Evolutionary conservation across 2,113 vertebrate genomes (phyloP), one percentile per base, ranked within the genome.

Genomic region (Oplegnathus fasciatus): DNA sequence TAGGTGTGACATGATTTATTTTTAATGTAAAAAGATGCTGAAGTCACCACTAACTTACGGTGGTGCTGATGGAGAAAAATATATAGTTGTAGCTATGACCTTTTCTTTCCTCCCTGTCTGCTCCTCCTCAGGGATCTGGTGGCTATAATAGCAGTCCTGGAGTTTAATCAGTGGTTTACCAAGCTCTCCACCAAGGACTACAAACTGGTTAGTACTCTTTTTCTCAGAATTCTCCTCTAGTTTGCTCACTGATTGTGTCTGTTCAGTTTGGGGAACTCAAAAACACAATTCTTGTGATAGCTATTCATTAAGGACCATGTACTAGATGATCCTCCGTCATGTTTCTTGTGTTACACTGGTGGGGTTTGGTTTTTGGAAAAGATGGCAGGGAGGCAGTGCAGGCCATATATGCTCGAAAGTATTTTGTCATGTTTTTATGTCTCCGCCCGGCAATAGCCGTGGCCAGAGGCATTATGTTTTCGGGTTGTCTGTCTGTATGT

Each of bases 111-210:
- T 81, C 20, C 40, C 13, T 87, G 70, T 82, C 46, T 92, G 71
- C 83, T 82, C 82, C 86, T 94, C 93, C 79, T 94, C 94, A 99
- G 98, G 95, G 98, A 99, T 95, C 96, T 99, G 91, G 97, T 99
- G 91, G 98, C 98, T 50, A 99, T 99, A 91, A 97, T 99, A 78
- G 98, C 97, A 70, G 97, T 97, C 4, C 94, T 99, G 94, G 98
- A 99, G 72, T 98, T 98, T 78, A 99, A 99, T 93, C 98, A 98
- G 93, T 99, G 98, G 98, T 99, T 99, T 95, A 98, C 96, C 86
- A 99, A 98, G 89, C 95, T 99, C 78, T 97, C 97, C 79, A 97
- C 97, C 5, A 99, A 98, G 94, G 98, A 99, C 92, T 97, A 97
- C 80, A 98, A 98, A 94, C 96, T 99, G 96, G 98, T 99, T 90